phyloP scores from a whole-genome alignment of 1,140 invertebrate genomes.

The Plectrocnemia conspersa region DNA sequence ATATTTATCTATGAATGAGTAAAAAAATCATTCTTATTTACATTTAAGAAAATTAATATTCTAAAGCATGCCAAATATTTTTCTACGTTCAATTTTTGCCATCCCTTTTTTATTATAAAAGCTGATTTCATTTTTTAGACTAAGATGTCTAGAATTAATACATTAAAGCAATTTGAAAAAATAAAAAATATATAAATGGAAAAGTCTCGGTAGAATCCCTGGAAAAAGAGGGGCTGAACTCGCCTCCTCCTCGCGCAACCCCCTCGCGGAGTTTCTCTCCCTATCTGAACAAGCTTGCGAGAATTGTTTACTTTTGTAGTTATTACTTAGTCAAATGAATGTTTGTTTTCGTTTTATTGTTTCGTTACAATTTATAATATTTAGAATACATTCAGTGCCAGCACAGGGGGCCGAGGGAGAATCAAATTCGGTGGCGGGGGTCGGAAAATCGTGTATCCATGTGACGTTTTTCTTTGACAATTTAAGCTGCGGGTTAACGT shows the following conservation, averaged over 20 bases:
- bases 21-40: too few relatives aligned
- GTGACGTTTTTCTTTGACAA: slow-evolving; percentile 18
- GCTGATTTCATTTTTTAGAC: too few relatives aligned
- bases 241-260: neutral
- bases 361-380: slow-evolving; percentile 32
- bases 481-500: slow-evolving; percentile 19
- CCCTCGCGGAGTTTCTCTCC: slow-evolving; percentile 9
- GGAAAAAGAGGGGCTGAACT: neutral
- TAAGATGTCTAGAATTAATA: too few relatives aligned
- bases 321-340: slow-evolving; percentile 35
- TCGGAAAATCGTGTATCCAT: slow-evolving; percentile 6
- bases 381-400: slow-evolving; percentile 20
- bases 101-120: too few relatives aligned
- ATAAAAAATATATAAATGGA: too few relatives aligned
- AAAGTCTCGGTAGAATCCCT: too few relatives aligned
- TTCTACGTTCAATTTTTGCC: too few relatives aligned
- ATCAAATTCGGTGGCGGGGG: neutral
- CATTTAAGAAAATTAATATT: too few relatives aligned
- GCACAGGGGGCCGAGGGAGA: too few relatives aligned
- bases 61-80: too few relatives aligned
- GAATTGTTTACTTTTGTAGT: slow-evolving; percentile 33
- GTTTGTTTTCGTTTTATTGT: slow-evolving; percentile 33
- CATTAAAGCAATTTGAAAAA: too few relatives aligned
- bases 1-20: too few relatives aligned
- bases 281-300: slow-evolving; percentile 3